Conservation (phyloP, 1,140 invertebrate species). For the Drosophila saltans region DNA sequence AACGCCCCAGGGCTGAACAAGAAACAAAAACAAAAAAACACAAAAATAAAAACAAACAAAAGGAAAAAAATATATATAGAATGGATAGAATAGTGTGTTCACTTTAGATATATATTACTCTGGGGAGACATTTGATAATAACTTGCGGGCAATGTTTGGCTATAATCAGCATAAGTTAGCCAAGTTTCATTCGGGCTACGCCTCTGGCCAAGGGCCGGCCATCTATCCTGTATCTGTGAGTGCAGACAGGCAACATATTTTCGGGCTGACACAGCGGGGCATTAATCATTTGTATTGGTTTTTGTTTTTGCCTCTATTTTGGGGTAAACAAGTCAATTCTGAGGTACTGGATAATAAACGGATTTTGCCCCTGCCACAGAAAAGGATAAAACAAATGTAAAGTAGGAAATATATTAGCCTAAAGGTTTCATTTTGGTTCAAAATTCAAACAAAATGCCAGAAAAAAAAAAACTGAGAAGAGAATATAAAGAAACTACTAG, state of each 20-base stretch:
- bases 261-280: conserved; percentile 67
- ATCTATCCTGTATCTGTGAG: conserved; percentile 34
- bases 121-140: conserved; percentile 79
- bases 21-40: conserved; percentile 8
- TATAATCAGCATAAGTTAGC: conserved; percentile 79
- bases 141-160: conserved; percentile 72
- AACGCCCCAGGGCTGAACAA: conserved; percentile 28
- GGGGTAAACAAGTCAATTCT: conserved; percentile 71
- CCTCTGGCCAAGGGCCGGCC: conserved; percentile 33
- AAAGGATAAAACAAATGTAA: not conserved
- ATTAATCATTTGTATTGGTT: conserved; percentile 73
- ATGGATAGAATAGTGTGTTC: conserved; percentile 6
- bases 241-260: conserved; percentile 68
- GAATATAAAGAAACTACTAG: not conserved
- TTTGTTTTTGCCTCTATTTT: conserved; percentile 26
- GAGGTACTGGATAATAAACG: conserved; percentile 30
- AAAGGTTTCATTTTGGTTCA: not conserved
- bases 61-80: conserved; percentile 2
- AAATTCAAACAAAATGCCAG: not conserved
- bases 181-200: conserved; percentile 51
- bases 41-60: not conserved
- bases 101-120: conserved; percentile 71
- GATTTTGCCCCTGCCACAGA: conserved; percentile 15
- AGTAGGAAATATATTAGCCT: not conserved
- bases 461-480: too few species aligned